Base-by-base conservation (phyloP, 2,888 invertebrate genomes). In the Volucella bombylans region DNA sequence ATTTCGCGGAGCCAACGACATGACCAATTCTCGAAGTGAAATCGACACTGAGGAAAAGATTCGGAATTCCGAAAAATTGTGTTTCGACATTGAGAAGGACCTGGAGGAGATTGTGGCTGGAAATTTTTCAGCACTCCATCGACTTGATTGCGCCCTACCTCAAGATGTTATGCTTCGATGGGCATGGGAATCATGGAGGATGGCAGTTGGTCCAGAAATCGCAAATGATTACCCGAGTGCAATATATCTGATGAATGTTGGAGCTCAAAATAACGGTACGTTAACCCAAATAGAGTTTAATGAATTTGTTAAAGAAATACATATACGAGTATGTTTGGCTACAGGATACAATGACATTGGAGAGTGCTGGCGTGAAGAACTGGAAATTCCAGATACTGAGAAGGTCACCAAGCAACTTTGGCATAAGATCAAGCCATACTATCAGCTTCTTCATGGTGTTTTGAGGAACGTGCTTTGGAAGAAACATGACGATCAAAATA, bases 381-480 rank as follows among this genome's bases (percentile, higher is more conserved):
- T 94, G 4, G 95, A 95, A 89, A 93, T 94, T 11, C 92, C 93
- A 0, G 91, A 94, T 86, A 92, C 96, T 43, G 92, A 93, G 62
- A 86, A 91, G 0, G 88, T 93, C 4, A 93, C 94, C n/a, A 92
- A 92, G 0, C 88, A 90, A 14, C 90, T 95, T 0, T 94, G 94
- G 90, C 88, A 92, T 2, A 92, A 93, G 73, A 89, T 96, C 1
- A 91, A 92, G 85, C 95, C 95, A 0, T 90, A 96, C 0, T 96
- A 96, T 89, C 89, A 92, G 18, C 91, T 95, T 38, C 91, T 97
- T 0, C 97, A 97, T 90, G 96, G 95, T 0, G 95, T 96, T 4
- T 93, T 95, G 0, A 92, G 96, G 85, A 93, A 93, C 82, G 93
- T 93, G 74, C 90, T 95, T 0, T 89, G 90, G 31, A 88, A 92